Evolutionary conservation across 2,888 invertebrate genomes (phyloP), one percentile per base, ranked within the genome.

Genomic region (Erebia palarica): DNA sequence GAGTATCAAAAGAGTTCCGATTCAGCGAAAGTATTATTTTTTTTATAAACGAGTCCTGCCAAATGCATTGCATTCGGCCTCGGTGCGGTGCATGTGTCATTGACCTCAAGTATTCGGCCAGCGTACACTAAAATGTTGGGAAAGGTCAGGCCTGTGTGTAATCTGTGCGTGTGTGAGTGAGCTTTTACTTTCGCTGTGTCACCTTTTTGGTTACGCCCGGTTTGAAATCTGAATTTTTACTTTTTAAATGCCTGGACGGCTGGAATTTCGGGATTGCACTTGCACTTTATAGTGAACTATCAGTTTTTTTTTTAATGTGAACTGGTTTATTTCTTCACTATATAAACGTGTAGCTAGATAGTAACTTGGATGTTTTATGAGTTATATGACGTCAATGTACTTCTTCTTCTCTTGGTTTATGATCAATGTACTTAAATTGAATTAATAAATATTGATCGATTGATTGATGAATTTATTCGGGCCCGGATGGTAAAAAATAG

Each of bases 71-170:
- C 83, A 85, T 84, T 85, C 87, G 87, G 88, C 89, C 90, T 88
- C 89, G 86, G 79, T 76, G 84, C 80, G 80, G 80, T 79, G 79
- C 78, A 75, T 70, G 83, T 83, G 89, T 88, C 90, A 84, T 81
- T 82, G 90, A 87, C 88, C 91, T 80, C 82, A 79, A 80, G 87
- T 86, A 86, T 92, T 91, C 88, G 92, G 90, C 84, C 87, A 86
- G 80, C 85, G 85, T 81, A 84, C 84, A 87, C 87, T 86, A 81
- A 61, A 61, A 81, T 86, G 77, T 92, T 92, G 91, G 81, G 90
- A 87, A 92, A 92, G 92, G 92, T 92, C 92, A 92, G 89, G 86
- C 82, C 79, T 86, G 85, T 84, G 80, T 79, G 81, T 79, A 81
- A 78, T 75, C 67, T 74, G 76, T 76, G 75, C 70, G 76, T 76